phyloP scores from a whole-genome alignment of 1,140 invertebrate species.

The Drosophila bifasciata region DNA sequence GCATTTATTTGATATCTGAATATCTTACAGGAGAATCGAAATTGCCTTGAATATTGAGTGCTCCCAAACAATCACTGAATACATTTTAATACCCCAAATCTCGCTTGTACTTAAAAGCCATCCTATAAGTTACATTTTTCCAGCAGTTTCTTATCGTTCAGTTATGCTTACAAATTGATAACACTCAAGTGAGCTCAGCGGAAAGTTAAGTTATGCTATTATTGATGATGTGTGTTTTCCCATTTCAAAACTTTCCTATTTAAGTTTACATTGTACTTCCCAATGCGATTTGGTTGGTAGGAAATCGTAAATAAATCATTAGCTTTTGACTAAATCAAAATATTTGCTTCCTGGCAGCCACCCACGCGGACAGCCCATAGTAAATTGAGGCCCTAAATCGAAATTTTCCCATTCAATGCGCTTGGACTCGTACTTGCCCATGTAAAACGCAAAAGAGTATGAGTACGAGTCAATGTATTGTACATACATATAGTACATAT shows the following conservation, averaged over 20 bases:
- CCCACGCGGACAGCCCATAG: slow-evolving; percentile 22
- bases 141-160: too few relatives aligned
- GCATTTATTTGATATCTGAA: too few relatives aligned
- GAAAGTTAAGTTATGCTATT: too few relatives aligned
- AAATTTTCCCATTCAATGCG: neutral
- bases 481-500: neutral
- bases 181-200: too few relatives aligned
- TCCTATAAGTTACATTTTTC: too few relatives aligned
- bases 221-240: neutral
- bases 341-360: slow-evolving; percentile 70
- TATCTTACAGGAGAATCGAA: too few relatives aligned
- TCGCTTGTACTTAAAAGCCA: too few relatives aligned
- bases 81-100: too few relatives aligned
- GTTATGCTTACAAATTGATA: too few relatives aligned
- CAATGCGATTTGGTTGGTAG: slow-evolving; percentile 50
- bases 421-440: slow-evolving; percentile 1
- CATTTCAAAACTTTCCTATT: slow-evolving; percentile 20
- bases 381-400: slow-evolving; percentile 11
- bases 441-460: slow-evolving; percentile 15
- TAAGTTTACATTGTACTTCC: slow-evolving; percentile 48
- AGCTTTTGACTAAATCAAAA: slow-evolving; percentile 58
- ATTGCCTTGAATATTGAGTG: too few relatives aligned
- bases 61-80: too few relatives aligned
- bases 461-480: neutral
- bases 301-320: slow-evolving; percentile 71